phyloP scores from a whole-genome alignment of 2,113 vertebrate species.

The Synchiropus splendidus region DNA sequence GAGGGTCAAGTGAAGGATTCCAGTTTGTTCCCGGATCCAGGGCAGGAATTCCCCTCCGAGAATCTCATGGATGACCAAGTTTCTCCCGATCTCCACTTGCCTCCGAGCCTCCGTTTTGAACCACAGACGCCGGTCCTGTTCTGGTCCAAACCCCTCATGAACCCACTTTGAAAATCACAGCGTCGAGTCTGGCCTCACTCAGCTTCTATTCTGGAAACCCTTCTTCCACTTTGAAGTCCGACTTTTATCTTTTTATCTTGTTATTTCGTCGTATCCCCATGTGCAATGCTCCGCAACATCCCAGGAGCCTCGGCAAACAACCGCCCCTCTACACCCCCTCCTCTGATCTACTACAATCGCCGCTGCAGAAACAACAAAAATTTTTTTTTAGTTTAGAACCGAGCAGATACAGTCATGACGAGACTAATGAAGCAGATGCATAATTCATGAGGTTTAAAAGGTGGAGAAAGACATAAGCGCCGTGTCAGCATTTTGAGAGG shows the following conservation, averaged over 20 bases:
- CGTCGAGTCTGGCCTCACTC: conserved; percentile 15
- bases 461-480: conserved; percentile 18
- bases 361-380: not conserved
- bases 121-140: too few relatives aligned
- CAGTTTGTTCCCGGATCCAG: too few relatives aligned
- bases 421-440: conserved; percentile 54
- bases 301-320: conserved; percentile 34
- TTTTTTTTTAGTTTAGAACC: conserved; percentile 46
- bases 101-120: too few relatives aligned
- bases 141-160: conserved; percentile 3
- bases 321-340: conserved; percentile 20
- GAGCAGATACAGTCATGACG: conserved; percentile 36
- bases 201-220: conserved; percentile 25
- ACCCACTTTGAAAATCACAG: conserved; percentile 21
- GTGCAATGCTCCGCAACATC: conserved; percentile 27
- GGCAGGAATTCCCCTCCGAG: too few relatives aligned
- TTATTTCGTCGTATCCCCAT: conserved; percentile 53
- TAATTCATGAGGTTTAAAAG: conserved; percentile 46
- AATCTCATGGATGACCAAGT: too few relatives aligned
- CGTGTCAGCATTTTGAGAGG: conserved; percentile 35
- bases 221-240: conserved; percentile 49
- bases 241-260: conserved; percentile 62
- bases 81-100: too few relatives aligned
- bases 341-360: conserved; percentile 33
- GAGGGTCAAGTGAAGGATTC: too few relatives aligned